phyloP scores from a whole-genome alignment of 2,113 vertebrate species.

The Salvelinus alpinus region DNA sequence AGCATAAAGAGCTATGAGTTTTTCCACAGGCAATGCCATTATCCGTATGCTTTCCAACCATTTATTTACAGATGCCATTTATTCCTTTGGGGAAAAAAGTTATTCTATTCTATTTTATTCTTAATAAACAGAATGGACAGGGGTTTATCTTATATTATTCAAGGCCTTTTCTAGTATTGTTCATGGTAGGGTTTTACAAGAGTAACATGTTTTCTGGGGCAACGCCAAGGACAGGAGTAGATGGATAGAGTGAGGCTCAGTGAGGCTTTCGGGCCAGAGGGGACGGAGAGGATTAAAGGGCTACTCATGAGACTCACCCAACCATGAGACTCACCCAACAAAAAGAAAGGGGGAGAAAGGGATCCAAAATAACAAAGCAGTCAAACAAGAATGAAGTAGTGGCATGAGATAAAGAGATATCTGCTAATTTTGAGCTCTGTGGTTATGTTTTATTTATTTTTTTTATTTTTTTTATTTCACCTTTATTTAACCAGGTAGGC shows the following conservation, averaged over 20 bases:
- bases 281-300: constrained; percentile 3
- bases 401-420: background rate
- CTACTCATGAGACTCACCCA: too few relatives aligned
- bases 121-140: constrained; percentile 41
- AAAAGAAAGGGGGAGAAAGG: background rate
- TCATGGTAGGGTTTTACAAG: constrained; percentile 55
- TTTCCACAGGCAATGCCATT: background rate
- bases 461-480: too few relatives aligned
- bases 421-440: background rate
- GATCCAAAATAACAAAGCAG: background rate
- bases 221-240: constrained; percentile 12
- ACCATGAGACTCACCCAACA: background rate
- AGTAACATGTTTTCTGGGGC: constrained; percentile 26
- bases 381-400: background rate
- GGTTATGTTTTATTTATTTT: too few relatives aligned
- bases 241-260: constrained; percentile 25
- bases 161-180: background rate
- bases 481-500: too few relatives aligned
- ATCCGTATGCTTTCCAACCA: too few relatives aligned
- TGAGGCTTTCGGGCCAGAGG: constrained; percentile 26
- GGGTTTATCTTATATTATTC: constrained; percentile 24
- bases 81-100: background rate
- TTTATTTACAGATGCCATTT: too few relatives aligned
- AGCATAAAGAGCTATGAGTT: background rate
- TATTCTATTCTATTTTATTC: background rate